Evolutionary conservation across 2,888 invertebrate genomes (phyloP).

Genomic region (Apocheima hispidaria): DNA sequence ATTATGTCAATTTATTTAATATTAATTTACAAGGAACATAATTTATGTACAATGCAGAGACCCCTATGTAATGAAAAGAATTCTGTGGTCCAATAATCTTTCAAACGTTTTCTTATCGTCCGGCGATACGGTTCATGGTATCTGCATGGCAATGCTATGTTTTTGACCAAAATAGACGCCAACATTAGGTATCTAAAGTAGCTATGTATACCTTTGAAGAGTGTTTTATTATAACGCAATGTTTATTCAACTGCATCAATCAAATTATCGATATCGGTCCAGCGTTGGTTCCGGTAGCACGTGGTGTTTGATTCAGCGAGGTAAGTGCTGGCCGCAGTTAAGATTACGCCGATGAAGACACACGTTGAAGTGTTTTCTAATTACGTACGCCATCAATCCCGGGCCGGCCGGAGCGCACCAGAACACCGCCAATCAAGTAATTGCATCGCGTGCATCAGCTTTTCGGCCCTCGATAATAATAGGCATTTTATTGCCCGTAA

Average conservation of each 20-base stretch:
- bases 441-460: constrained; percentile 86
- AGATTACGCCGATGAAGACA: constrained; percentile 84
- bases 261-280: constrained; percentile 54
- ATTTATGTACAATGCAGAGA: no score
- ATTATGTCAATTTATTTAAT: no score
- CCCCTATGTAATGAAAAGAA: no score
- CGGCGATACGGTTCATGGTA: no score
- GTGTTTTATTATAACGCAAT: constrained; percentile 24
- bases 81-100: no score
- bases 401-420: constrained; percentile 72
- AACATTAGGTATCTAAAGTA: no score
- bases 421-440: constrained; percentile 86
- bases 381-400: constrained; percentile 85
- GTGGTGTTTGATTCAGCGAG: constrained; percentile 81
- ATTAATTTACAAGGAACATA: no score
- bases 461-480: constrained; percentile 86
- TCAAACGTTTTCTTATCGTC: no score
- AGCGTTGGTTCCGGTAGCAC: constrained; percentile 59
- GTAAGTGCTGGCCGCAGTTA: constrained; percentile 83
- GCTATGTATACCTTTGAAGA: constrained; percentile 16
- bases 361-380: constrained; percentile 86
- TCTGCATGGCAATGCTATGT: no score
- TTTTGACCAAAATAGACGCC: no score
- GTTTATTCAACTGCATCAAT: constrained; percentile 55
- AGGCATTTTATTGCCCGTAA: constrained; percentile 85